These are phyloP conservation scores for Pandemis cinnamomeana DNA, from an alignment of 2,888 invertebrate species.

Conservation along the genomic window DNA sequence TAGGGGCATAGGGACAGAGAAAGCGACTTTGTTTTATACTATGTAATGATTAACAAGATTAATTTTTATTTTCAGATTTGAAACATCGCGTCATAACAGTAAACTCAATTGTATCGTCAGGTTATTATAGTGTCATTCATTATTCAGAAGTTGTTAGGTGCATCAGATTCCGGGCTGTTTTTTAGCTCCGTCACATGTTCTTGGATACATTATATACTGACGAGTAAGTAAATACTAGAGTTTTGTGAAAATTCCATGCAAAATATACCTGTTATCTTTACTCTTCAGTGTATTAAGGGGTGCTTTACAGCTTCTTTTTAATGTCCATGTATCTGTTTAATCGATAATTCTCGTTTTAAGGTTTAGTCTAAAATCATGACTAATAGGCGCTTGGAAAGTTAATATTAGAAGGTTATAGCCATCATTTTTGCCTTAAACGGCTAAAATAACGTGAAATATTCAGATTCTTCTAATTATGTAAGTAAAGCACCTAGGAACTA, in stretches of 20 bases:
- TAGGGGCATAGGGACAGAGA: too few species aligned
- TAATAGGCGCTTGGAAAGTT: not conserved
- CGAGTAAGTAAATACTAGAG: not conserved
- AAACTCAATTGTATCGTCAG: slow-evolving; percentile 74
- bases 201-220: slow-evolving; percentile 44
- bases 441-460: not conserved
- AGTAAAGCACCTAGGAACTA: not conserved
- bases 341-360: not conserved
- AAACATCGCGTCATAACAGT: slow-evolving; percentile 64
- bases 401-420: not conserved
- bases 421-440: not conserved
- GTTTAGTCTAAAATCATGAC: not conserved
- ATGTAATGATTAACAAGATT: not conserved
- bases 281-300: not conserved
- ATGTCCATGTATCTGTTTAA: not conserved
- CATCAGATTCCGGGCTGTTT: slow-evolving; percentile 66
- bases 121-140: slow-evolving; percentile 74
- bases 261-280: not conserved
- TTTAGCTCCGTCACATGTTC: slow-evolving; percentile 46
- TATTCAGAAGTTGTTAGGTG: slow-evolving; percentile 75
- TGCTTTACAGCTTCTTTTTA: not conserved
- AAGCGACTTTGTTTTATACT: too few species aligned
- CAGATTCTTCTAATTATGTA: not conserved
- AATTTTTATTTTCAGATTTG: slow-evolving; percentile 71
- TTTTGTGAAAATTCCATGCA: not conserved